Percentiles rank a stretch among this genome's conserved stretches.
Conservation (phyloP, 2,888 invertebrate genomes). For the Drosophila fulvimacula region DNA sequence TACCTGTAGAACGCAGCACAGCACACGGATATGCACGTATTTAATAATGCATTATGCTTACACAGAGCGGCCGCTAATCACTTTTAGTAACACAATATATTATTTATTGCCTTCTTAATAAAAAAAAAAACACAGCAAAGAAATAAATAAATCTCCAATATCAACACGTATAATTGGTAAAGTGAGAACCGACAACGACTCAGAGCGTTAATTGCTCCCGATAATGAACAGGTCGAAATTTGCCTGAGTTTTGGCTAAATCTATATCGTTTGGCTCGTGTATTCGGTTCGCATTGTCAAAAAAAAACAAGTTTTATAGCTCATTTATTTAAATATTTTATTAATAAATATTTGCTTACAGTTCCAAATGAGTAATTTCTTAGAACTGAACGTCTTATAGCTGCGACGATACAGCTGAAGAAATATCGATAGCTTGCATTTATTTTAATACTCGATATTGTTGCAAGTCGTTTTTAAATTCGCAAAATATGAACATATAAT, state of each 20-base stretch:
- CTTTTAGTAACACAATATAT: background rate
- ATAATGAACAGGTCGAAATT: background rate
- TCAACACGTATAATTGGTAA: background rate
- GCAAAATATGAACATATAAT: too few species aligned
- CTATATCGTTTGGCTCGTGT: background rate
- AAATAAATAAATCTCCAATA: constrained; percentile 9
- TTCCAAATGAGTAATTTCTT: constrained; percentile 1
- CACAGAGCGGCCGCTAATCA: constrained; percentile 22
- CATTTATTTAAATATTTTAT: background rate
- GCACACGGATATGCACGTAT: constrained; percentile 5
- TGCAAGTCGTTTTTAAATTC: too few species aligned
- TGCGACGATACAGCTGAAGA: background rate
- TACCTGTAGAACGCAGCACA: constrained; percentile 36
- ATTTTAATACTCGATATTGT: background rate
- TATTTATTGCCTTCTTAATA: constrained; percentile 2
- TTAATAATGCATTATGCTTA: constrained; percentile 7
- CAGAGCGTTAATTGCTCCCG: background rate
- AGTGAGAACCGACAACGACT: constrained; percentile 32
- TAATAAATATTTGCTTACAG: background rate
- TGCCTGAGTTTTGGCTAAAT: background rate
- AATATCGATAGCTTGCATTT: background rate
- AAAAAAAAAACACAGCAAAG: background rate
- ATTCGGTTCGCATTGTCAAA: background rate
- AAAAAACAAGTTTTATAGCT: constrained; percentile 1
- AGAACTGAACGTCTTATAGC: background rate